Base-by-base conservation (phyloP, 2,113 vertebrate genomes). In the Galbula dea region DNA sequence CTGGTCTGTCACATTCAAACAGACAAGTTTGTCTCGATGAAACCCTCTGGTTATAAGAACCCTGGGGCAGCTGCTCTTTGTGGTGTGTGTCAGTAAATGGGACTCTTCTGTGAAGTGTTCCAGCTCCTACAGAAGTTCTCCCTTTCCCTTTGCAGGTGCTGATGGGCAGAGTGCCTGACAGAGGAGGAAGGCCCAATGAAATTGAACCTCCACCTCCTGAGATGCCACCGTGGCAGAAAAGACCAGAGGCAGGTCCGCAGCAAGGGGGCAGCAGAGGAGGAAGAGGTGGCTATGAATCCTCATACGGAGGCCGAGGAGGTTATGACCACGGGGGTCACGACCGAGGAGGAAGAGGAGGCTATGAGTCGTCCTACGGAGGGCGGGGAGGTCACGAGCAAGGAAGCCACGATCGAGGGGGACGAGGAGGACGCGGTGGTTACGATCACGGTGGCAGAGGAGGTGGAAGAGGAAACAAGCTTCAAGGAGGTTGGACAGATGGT, bases 141-240 rank as follows among this genome's bases (percentile, higher is more conserved):
- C 86, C 58, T 89, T 88, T 52, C 63, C 59, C 52, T 79, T 59
- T 96, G 48, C 81, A 99, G 99, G 98, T 99, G 79, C 97, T 99
- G 75, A 99, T 99, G 99, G 99, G 99, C 72, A 97, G 99, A 88
- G 99, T 99, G 57, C 99, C 99, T 54, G 99, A 99, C 96, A 97
- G 99, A 95, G 99, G 99, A 67, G 99, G 99, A 26, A 98, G 99
- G 90, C 99, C 99, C 27, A 99, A 99, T 79, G 99, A 99, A 96
- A 99, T 99, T 7, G 99, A 99, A 82, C 97, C 99, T 1, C 99
- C 99, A 2, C 99, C 99, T 89, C 99, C 99, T 49, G 99, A 99
- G 97, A 99, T 99, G 99, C 99, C 99, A 6, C 98, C 99, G 0
- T 99, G 99, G 99, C 99, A 99, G 97, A 99, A 99, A 89, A 98